phyloP scores from a whole-genome alignment of 2,888 invertebrate genomes.

The Glyphotaelius pellucidus region DNA sequence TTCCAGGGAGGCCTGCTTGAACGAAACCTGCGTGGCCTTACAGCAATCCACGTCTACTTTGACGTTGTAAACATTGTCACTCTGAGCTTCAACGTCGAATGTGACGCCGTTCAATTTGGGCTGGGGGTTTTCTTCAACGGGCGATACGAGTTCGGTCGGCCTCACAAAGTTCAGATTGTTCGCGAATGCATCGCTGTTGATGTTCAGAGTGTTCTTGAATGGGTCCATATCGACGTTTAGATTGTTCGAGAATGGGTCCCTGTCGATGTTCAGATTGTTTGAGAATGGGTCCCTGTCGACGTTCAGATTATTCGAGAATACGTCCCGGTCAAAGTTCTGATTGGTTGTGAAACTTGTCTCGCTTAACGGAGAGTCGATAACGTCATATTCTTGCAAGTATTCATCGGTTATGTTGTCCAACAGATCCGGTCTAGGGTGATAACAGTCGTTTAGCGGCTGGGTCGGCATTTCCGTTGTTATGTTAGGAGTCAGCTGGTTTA shows the following conservation, averaged over 20 bases:
- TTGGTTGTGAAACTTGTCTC: conserved; percentile 11
- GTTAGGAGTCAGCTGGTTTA: background rate
- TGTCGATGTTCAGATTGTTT: background rate
- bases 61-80: conserved; percentile 5
- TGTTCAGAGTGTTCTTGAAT: too few species aligned
- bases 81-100: background rate
- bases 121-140: background rate
- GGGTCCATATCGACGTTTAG: too few species aligned
- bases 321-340: background rate
- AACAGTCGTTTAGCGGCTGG: conserved; percentile 12
- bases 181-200: too few species aligned
- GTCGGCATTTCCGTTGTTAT: conserved; percentile 2
- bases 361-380: conserved; percentile 7
- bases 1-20: conserved; percentile 82
- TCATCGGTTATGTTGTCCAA: conserved; percentile 48
- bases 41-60: conserved; percentile 52
- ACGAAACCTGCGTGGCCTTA: conserved; percentile 69
- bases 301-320: background rate
- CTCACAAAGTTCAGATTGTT: background rate
- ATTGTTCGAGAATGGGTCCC: too few species aligned
- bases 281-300: background rate
- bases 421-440: conserved; percentile 12
- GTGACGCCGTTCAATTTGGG: background rate
- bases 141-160: conserved; percentile 13
- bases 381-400: conserved; percentile 44